A percentile compares a stretch with the other conserved stretches of the same genome.
Evolutionary conservation across 2,113 vertebrate species (phyloP).

Genomic region (Sturnira hondurensis): DNA sequence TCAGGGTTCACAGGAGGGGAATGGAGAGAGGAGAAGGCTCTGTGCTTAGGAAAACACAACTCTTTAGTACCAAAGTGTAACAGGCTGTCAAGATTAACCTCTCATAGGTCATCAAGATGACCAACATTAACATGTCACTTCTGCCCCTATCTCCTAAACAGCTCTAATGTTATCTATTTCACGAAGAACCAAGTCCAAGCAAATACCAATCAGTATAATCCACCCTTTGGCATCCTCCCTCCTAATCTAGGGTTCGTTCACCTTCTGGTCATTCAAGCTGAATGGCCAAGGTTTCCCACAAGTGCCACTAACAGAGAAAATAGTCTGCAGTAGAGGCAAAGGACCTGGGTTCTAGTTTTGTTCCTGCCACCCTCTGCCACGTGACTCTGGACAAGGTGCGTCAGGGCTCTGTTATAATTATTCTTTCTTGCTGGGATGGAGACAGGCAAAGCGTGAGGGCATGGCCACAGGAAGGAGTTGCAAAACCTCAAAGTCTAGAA

Average conservation of each 20-base stretch:
- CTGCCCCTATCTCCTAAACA: not conserved
- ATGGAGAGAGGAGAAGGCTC: not conserved
- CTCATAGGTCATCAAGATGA: not conserved
- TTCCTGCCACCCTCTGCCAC: not conserved
- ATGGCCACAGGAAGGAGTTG: not conserved
- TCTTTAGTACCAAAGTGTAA: not conserved
- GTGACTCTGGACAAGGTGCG: not conserved
- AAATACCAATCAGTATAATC: fast-evolving
- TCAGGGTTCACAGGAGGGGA: not conserved
- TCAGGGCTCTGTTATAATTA: not conserved
- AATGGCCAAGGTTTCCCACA: not conserved
- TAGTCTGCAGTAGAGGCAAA: not conserved
- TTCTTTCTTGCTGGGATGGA: not conserved
- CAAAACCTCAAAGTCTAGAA: constrained; percentile 3
- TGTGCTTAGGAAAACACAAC: not conserved
- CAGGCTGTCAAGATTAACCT: not conserved
- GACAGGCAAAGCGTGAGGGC: not conserved
- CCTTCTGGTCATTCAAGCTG: not conserved
- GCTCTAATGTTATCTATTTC: not conserved
- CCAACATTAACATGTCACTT: not conserved
- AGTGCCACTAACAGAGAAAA: not conserved
- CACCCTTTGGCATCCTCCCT: not conserved
- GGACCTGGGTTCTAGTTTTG: not conserved
- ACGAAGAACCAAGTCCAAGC: not conserved
- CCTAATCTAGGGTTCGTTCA: not conserved